phyloP scores from a whole-genome alignment of 2,113 vertebrate species.

The Oreamnos americanus region DNA sequence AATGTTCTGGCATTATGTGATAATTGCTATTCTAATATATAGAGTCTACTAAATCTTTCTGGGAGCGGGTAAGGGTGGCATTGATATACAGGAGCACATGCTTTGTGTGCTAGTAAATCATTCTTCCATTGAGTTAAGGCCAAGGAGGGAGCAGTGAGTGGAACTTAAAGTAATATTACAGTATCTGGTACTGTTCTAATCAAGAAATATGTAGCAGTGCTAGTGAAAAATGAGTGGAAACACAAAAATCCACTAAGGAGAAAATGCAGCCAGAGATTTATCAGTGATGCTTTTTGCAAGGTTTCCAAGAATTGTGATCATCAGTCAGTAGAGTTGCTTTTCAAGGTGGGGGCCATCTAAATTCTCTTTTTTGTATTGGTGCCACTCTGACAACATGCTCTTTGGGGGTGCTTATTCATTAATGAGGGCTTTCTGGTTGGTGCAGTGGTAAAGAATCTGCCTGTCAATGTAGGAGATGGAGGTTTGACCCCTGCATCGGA shows the following conservation, averaged over 20 bases:
- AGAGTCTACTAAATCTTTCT: slow-evolving; percentile 66
- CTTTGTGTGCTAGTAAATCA: slow-evolving; percentile 58
- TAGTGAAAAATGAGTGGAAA: slow-evolving; percentile 45
- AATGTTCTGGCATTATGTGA: slow-evolving; percentile 64
- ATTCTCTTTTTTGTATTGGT: neutral
- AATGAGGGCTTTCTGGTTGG: neutral
- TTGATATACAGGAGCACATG: slow-evolving; percentile 65
- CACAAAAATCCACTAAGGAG: slow-evolving; percentile 44
- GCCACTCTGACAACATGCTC: neutral
- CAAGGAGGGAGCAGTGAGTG: slow-evolving; percentile 51
- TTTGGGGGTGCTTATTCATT: neutral
- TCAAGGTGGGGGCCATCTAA: neutral
- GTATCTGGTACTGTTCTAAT: slow-evolving; percentile 55
- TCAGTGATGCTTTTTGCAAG: neutral
- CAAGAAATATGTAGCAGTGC: slow-evolving; percentile 51
- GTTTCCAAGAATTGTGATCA: slow-evolving; percentile 25
- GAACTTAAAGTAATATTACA: slow-evolving; percentile 60
- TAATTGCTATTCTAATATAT: slow-evolving; percentile 70
- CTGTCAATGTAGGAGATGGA: neutral
- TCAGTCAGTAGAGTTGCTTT: slow-evolving; percentile 11
- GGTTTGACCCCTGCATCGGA: neutral
- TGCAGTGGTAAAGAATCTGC: neutral
- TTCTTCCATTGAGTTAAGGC: slow-evolving; percentile 66
- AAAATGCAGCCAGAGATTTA: slow-evolving; percentile 31
- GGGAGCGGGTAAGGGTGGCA: slow-evolving; percentile 12